Evolutionary conservation across 2,797 vertebrate genomes (phyloP).

Genomic region (Sphenodon punctatus): DNA sequence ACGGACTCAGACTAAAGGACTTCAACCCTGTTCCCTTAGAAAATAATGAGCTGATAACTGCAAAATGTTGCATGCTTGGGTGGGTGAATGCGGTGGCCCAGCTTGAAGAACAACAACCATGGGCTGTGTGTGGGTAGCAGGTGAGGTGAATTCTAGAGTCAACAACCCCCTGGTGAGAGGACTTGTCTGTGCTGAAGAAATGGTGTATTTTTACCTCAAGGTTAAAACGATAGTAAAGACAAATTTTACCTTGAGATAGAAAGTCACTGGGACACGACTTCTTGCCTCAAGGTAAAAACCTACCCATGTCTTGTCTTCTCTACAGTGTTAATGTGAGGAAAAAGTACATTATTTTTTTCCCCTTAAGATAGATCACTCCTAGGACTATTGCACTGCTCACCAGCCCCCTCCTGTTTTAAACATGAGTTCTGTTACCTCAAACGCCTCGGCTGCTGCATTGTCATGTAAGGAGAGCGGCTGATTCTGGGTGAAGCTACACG

Average conservation of each 20-base stretch:
- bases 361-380: too few relatives aligned
- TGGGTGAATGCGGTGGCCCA: conserved; percentile 2
- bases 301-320: too few relatives aligned
- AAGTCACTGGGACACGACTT: too few relatives aligned
- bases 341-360: too few relatives aligned
- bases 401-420: conserved; percentile 6
- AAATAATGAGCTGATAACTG: conserved; percentile 27
- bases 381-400: too few relatives aligned
- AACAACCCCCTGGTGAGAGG: not conserved
- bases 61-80: conserved; percentile 11
- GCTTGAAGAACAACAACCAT: conserved; percentile 16
- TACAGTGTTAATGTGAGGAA: too few relatives aligned
- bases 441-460: not conserved
- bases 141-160: conserved; percentile 9
- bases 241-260: too few relatives aligned
- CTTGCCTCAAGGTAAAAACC: too few relatives aligned
- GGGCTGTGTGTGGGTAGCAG: not conserved
- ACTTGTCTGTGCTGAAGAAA: too few relatives aligned
- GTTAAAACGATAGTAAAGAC: too few relatives aligned
- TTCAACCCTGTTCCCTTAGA: conserved; percentile 35
- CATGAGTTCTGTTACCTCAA: not conserved
- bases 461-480: not conserved
- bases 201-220: too few relatives aligned
- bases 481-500: too few relatives aligned
- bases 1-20: conserved; percentile 52